Evolutionary conservation across 2,113 vertebrate species (phyloP), one percentile per base, ranked within the genome.

Genomic region (Rhynchopsitta pachyrhyncha): DNA sequence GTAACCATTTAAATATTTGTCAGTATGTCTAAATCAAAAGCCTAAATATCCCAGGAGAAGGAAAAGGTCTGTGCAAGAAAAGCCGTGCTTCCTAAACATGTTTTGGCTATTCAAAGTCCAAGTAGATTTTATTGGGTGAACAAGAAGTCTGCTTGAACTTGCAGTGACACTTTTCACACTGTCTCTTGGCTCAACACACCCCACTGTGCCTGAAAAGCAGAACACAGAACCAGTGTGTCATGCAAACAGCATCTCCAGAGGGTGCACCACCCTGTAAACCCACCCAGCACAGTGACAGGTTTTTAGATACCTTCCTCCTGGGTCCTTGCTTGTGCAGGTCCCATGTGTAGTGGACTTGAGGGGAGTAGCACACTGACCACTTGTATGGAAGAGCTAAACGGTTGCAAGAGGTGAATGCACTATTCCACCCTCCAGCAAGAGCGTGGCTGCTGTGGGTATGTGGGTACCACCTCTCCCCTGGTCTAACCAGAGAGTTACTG

Each of bases 271-370:
- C 33, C 19, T 0, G 0, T 35, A 57, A 57, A 69, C 8, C 37
- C 24, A 3, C 27, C 29, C 60, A 68, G 47, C 23, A 44, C 15
- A 55, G 12, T 1, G 10, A 13, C 9, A 53, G 19, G 31, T 17
- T 49, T 79, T 37, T 62, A 29, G 23, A 25, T 63, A 17, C 27
- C 27, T 68, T 62, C 28, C 42, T 17, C 29, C 74, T 47, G 62
- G 17, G 19, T 75, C 35, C 28, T 35, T 39, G 16, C 35, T 39
- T 44, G 10, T 19, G n/a, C 59, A 64, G 35, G 18, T 29, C 53
- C 52, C 1, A 3, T 6, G 0, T 10, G 9, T 10, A 39, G 27
- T 10, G 37, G 28, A 11, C 17, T 2, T 28, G 28, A 46, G 33
- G 20, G 17, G 5, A 63, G 17, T 15, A 55, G 35, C 31, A 49